phyloP scores from a whole-genome alignment of 1,140 invertebrate genomes.

The Parasteatoda tepidariorum region DNA sequence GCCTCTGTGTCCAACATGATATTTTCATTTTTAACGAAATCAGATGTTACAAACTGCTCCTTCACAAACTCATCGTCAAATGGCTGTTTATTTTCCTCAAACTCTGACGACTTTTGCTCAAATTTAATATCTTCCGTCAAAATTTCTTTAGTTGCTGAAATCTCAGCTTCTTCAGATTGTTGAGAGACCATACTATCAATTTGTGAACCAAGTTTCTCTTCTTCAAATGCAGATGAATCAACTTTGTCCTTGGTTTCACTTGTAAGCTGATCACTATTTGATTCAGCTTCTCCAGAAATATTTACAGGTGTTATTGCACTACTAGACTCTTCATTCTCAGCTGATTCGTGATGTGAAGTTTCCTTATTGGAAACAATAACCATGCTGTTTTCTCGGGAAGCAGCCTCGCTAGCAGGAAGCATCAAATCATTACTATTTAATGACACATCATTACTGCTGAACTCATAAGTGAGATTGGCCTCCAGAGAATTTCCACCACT shows the following conservation, averaged over 20 bases:
- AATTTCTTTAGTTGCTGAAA: no score
- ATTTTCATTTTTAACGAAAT: not conserved
- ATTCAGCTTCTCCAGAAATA: not conserved
- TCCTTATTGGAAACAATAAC: no score
- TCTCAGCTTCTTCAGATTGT: no score
- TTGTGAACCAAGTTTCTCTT: no score
- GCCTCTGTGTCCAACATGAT: not conserved
- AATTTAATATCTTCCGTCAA: not conserved
- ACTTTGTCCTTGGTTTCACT: no score
- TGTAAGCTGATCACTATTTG: not conserved
- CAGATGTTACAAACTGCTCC: not conserved
- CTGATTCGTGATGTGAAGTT: not conserved
- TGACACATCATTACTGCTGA: slow-evolving; percentile 39
- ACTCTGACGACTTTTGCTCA: not conserved
- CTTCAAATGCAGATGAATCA: no score
- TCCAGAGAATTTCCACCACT: slow-evolving; percentile 34
- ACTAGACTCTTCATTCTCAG: not conserved
- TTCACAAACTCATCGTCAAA: not conserved
- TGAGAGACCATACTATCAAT: no score
- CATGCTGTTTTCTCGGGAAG: slow-evolving; percentile 48
- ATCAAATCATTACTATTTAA: slow-evolving; percentile 55
- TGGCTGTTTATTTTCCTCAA: not conserved
- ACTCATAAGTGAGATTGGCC: slow-evolving; percentile 35
- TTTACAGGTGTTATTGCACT: not conserved
- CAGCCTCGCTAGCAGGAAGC: slow-evolving; percentile 34